phyloP scores from a whole-genome alignment of 2,888 invertebrate species.

The Bembecia ichneumoniformis region DNA sequence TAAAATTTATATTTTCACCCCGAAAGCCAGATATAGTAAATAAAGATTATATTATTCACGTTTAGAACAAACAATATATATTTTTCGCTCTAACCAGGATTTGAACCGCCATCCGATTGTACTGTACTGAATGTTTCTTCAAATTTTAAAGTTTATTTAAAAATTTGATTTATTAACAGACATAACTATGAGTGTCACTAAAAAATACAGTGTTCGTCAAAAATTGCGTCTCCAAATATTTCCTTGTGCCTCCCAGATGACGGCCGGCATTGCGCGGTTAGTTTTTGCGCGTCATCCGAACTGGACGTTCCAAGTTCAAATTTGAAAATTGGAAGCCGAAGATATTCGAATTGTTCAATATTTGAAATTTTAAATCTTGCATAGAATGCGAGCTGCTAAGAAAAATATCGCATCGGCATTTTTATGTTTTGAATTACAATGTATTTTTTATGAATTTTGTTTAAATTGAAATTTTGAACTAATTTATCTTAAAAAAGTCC shows the following conservation, averaged over 20 bases:
- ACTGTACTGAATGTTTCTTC: no score
- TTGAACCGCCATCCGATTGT: no score
- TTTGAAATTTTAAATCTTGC: constrained; percentile 62
- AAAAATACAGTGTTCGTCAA: not conserved
- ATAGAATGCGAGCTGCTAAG: constrained; percentile 38
- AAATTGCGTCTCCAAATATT: constrained; percentile 23
- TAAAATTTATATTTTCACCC: no score
- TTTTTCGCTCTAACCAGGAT: no score
- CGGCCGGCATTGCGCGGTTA: constrained; percentile 62
- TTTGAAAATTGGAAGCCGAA: constrained; percentile 67
- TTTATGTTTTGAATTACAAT: constrained; percentile 4
- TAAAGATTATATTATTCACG: no score
- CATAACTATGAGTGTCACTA: no score
- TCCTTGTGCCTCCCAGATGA: constrained; percentile 49
- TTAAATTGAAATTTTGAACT: not conserved
- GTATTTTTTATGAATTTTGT: not conserved
- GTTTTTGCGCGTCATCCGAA: constrained; percentile 67
- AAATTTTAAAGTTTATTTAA: no score
- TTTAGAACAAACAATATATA: no score
- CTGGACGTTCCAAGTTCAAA: constrained; percentile 72
- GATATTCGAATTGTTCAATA: constrained; percentile 41
- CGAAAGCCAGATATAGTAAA: no score
- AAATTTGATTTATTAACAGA: no score
- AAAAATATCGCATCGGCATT: constrained; percentile 22
- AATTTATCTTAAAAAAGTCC: not conserved